Evolutionary conservation across 2,888 invertebrate species (phyloP).

Genomic region (Noctua janthe): DNA sequence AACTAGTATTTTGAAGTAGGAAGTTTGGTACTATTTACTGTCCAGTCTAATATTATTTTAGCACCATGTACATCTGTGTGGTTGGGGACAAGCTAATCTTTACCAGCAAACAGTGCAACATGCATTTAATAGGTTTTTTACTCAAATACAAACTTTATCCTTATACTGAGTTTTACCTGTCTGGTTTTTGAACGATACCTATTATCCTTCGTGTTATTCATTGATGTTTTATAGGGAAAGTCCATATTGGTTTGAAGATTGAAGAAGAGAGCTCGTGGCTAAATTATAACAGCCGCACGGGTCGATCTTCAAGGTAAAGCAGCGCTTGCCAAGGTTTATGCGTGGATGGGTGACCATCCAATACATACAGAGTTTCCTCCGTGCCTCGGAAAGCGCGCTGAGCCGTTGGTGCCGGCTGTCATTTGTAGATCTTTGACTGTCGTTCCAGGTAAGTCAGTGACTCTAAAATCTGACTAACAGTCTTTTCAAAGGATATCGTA

Average conservation of each 20-base stretch:
- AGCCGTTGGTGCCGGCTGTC: background rate
- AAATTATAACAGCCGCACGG: background rate
- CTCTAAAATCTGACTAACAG: background rate
- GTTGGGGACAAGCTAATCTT: conserved; percentile 18
- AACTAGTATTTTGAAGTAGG: conserved; percentile 6
- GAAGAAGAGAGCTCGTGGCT: background rate
- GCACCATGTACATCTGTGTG: background rate
- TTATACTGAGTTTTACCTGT: conserved; percentile 26
- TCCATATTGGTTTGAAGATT: background rate
- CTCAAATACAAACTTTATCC: conserved; percentile 26
- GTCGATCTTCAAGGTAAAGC: background rate
- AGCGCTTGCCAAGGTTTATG: background rate
- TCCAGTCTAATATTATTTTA: conserved; percentile 31
- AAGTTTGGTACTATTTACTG: conserved; percentile 5
- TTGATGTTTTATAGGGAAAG: background rate
- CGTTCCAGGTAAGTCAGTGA: background rate
- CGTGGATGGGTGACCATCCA: background rate
- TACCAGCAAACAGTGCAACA: conserved; percentile 18
- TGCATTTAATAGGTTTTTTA: conserved; percentile 31
- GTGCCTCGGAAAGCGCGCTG: background rate
- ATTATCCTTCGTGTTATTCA: conserved; percentile 19
- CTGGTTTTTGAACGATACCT: conserved; percentile 9
- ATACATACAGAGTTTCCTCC: background rate
- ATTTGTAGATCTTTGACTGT: background rate
- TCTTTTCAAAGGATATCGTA: background rate